Conservation (phyloP, 92 coral and sea anemone species). For the Zoanthus solanderi region DNA sequence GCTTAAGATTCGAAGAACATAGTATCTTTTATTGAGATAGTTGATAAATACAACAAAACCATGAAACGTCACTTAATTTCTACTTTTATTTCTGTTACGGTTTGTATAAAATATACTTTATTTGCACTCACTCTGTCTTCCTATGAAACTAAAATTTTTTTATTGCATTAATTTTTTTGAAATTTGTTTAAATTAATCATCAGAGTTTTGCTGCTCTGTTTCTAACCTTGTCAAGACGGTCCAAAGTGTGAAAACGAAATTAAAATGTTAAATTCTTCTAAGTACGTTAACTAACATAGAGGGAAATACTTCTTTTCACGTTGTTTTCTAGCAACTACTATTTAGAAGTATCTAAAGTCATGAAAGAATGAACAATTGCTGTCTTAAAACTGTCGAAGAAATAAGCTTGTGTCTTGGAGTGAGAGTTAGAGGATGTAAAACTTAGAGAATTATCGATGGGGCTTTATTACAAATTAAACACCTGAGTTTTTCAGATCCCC, state of each 20-base stretch:
- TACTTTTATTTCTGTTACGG: not conserved
- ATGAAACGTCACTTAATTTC: not conserved
- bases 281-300: not conserved
- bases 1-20: too few species aligned
- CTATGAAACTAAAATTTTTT: not conserved
- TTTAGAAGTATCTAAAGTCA: not conserved
- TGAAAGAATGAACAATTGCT: conserved; percentile 15
- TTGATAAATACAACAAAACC: too few species aligned
- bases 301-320: not conserved
- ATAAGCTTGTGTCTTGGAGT: not conserved
- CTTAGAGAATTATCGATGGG: conserved; percentile 18
- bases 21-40: too few species aligned
- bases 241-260: not conserved
- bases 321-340: not conserved
- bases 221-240: not conserved
- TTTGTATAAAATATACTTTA: not conserved
- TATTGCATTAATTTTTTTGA: not conserved
- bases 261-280: not conserved
- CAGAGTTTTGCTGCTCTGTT: not conserved
- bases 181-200: not conserved
- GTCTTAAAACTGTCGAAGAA: conserved; percentile 7
- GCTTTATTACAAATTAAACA: conserved; percentile 19
- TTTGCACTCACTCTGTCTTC: not conserved
- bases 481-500: conserved; percentile 5
- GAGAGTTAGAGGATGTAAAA: conserved; percentile 22